phyloP scores from a whole-genome alignment of 1,140 invertebrate genomes.

The Brachionus paranguensis region DNA sequence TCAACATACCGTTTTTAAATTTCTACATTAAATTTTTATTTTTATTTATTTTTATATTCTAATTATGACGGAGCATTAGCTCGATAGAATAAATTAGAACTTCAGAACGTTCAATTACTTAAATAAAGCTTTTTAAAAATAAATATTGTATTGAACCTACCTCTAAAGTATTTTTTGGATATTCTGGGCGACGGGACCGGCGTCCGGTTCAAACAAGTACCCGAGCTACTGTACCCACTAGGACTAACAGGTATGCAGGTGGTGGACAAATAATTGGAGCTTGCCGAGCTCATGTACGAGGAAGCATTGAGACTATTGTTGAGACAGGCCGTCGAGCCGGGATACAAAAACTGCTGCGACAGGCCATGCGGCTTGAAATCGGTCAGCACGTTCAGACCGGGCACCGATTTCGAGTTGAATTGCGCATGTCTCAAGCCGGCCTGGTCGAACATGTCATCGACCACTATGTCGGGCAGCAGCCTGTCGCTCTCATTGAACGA shows the following conservation, averaged over 20 bases:
- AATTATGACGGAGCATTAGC: too few species aligned
- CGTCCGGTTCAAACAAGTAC: not conserved
- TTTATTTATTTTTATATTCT: too few species aligned
- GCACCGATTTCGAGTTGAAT: not conserved
- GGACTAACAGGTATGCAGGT: not conserved
- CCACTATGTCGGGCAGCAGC: not conserved
- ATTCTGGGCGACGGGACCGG: not conserved
- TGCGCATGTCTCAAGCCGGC: not conserved
- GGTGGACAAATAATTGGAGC: not conserved
- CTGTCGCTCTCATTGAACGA: not conserved
- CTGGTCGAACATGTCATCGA: not conserved
- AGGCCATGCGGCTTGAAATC: not conserved
- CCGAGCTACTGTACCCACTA: not conserved
- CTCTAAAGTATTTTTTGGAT: conserved; percentile 35
- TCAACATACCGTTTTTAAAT: too few species aligned
- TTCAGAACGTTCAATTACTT: too few species aligned
- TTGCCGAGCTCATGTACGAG: not conserved
- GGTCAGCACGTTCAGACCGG: not conserved
- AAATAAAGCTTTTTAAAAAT: too few species aligned
- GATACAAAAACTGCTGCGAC: not conserved
- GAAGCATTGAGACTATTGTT: conserved; percentile 1
- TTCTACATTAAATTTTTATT: too few species aligned
- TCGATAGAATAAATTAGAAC: too few species aligned
- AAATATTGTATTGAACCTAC: too few species aligned
- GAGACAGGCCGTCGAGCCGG: not conserved